Evolutionary conservation across 2,113 vertebrate species (phyloP).

Genomic region (Syngnathoides biaculeatus): DNA sequence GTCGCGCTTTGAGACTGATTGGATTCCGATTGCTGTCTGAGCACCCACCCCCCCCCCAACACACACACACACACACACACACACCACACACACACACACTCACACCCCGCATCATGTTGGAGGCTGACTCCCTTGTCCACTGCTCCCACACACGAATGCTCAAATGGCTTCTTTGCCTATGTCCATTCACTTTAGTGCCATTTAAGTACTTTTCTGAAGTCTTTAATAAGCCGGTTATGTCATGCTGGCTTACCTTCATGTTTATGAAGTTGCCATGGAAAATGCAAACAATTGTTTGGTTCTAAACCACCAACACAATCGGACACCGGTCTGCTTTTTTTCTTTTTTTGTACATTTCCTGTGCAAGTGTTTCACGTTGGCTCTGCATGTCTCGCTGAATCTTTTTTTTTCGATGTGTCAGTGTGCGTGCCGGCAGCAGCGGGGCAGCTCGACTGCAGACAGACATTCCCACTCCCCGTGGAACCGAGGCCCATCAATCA

Average conservation of each 20-base stretch:
- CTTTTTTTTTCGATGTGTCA: slow-evolving; percentile 33
- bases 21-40: slow-evolving; percentile 28
- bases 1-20: slow-evolving; percentile 35
- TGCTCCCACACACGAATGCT: slow-evolving; percentile 21
- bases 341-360: slow-evolving; percentile 5
- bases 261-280: slow-evolving; percentile 9
- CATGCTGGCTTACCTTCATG: background rate
- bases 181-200: slow-evolving; percentile 27
- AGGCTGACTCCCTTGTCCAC: slow-evolving; percentile 36
- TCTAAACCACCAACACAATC: slow-evolving; percentile 9
- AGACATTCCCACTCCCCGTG: slow-evolving; percentile 74
- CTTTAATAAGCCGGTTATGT: slow-evolving; percentile 14
- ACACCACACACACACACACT: too few relatives aligned
- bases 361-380: slow-evolving; percentile 7
- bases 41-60: too few relatives aligned
- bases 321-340: background rate
- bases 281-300: slow-evolving; percentile 6
- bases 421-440: slow-evolving; percentile 44
- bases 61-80: too few relatives aligned
- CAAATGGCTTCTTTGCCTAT: slow-evolving; percentile 5
- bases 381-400: slow-evolving; percentile 20
- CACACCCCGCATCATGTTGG: slow-evolving; percentile 28
- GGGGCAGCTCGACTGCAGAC: slow-evolving; percentile 57
- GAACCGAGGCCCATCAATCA: slow-evolving; percentile 89
- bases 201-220: slow-evolving; percentile 37